phyloP scores from a whole-genome alignment of 2,113 vertebrate species.

The Triplophysa siluroides region DNA sequence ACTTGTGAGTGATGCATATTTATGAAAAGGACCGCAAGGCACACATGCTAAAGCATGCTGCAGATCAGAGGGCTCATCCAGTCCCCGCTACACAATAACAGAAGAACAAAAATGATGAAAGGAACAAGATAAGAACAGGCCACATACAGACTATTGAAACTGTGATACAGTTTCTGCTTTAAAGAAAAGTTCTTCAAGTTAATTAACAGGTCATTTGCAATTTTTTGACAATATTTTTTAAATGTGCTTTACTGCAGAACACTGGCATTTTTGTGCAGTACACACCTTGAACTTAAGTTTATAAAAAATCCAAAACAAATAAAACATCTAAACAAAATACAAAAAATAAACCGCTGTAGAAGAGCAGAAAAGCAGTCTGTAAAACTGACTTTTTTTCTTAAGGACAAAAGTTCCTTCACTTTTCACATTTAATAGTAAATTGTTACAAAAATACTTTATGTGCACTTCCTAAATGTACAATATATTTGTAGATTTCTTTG shows the following conservation, averaged over 20 bases:
- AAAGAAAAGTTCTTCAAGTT: constrained; percentile 1
- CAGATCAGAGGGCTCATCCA: constrained; percentile 19
- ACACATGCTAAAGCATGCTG: constrained; percentile 41
- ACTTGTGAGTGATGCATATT: constrained; percentile 30
- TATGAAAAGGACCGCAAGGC: constrained; percentile 41
- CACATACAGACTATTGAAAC: neutral
- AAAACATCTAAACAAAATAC: neutral
- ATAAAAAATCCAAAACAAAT: neutral
- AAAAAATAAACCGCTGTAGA: constrained; percentile 4
- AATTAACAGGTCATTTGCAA: neutral
- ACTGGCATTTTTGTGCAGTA: constrained; percentile 8
- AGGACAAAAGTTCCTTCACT: constrained; percentile 26
- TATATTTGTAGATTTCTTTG: constrained; percentile 13
- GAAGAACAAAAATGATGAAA: constrained; percentile 31
- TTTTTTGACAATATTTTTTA: neutral
- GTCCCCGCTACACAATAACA: constrained; percentile 16
- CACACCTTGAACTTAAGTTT: neutral
- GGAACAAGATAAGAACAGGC: neutral
- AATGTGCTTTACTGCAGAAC: neutral
- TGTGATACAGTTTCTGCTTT: neutral
- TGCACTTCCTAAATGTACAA: constrained; percentile 46
- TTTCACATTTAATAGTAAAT: constrained; percentile 47
- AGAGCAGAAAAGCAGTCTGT: constrained; percentile 21
- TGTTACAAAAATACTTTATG: constrained; percentile 51
- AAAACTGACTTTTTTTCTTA: constrained; percentile 8